These are phyloP conservation scores for Hippocampus kuda DNA, from an alignment of 2,797 vertebrate species.

Conservation along the genomic window DNA sequence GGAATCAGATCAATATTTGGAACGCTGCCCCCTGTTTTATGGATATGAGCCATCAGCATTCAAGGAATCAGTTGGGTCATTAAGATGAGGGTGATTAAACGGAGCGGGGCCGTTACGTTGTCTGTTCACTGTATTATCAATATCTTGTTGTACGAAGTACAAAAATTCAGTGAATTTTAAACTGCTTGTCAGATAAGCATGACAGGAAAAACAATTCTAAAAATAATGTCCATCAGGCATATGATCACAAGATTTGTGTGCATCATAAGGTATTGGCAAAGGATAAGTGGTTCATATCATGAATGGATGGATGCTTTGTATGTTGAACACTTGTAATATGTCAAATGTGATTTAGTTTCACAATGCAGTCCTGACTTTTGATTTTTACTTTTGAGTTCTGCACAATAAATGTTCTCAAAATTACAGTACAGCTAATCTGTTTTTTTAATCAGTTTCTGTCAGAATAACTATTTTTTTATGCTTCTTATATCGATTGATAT, in stretches of 20 bases:
- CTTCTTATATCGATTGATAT: no score
- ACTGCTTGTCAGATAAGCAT: conserved; percentile 11
- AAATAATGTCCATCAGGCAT: conserved; percentile 8
- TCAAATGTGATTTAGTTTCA: no score
- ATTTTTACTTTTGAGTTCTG: no score
- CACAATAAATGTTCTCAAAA: no score
- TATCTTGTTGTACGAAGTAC: background rate
- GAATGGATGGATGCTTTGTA: no score
- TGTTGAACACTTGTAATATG: no score
- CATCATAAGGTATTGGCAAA: background rate
- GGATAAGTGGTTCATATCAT: no score
- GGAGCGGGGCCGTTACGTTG: conserved; percentile 10
- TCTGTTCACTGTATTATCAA: background rate
- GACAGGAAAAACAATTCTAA: conserved; percentile 15
- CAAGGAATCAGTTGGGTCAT: conserved; percentile 27
- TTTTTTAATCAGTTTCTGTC: no score
- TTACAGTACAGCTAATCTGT: no score
- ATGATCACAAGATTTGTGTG: background rate
- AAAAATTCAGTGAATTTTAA: background rate
- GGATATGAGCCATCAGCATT: conserved; percentile 44
- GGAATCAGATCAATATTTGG: conserved; percentile 32
- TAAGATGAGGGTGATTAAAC: conserved; percentile 13
- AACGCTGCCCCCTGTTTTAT: conserved; percentile 29
- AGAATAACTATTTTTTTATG: no score
- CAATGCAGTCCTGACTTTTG: no score